These are phyloP conservation scores for Aphelocoma californica DNA, from an alignment of 2,797 vertebrate genomes.

Conservation along the genomic window DNA sequence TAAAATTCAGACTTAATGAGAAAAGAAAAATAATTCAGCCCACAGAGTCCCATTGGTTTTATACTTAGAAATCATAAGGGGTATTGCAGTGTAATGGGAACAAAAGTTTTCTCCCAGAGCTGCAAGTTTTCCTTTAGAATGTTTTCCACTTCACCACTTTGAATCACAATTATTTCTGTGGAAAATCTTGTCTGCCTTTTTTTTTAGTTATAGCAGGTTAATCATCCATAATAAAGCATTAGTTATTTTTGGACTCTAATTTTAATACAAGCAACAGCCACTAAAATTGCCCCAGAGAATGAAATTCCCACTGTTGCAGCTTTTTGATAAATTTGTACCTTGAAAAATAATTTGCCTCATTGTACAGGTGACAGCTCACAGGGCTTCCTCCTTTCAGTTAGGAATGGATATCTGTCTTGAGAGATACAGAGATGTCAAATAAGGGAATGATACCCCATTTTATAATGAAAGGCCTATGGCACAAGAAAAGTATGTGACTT, in stretches of 20 bases:
- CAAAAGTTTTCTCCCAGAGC: neutral
- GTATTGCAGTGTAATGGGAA: neutral
- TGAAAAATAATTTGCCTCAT: neutral
- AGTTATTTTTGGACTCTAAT: neutral
- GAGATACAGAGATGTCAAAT: neutral
- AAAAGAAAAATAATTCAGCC: neutral
- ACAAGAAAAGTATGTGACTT: neutral
- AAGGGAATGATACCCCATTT: neutral
- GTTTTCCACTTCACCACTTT: neutral
- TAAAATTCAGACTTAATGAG: conserved; percentile 29
- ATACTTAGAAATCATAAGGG: conserved; percentile 1
- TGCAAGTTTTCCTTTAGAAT: neutral
- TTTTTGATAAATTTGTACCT: neutral
- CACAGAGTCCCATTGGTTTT: neutral
- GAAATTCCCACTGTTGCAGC: neutral
- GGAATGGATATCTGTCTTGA: neutral
- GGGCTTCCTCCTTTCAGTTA: neutral
- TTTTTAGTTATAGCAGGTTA: neutral
- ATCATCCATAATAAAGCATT: neutral
- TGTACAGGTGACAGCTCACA: neutral
- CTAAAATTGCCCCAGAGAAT: neutral
- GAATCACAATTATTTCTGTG: neutral
- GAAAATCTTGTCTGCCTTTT: neutral
- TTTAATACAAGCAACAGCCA: neutral
- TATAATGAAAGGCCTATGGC: neutral